phyloP scores from a whole-genome alignment of 2,888 invertebrate species.

The Macrosoma leucophasiata region DNA sequence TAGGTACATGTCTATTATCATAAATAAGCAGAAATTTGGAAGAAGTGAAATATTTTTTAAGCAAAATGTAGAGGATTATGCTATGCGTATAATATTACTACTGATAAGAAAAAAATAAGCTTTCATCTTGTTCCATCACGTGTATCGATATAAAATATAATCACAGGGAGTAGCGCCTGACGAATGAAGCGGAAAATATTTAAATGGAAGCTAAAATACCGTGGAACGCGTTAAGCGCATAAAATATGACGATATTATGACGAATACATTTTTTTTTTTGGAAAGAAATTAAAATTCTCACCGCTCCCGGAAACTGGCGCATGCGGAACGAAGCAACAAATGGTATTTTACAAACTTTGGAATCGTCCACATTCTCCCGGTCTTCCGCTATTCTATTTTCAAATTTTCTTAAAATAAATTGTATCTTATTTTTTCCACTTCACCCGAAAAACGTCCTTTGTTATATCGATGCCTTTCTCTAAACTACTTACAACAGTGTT shows the following conservation, averaged over 20 bases:
- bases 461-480: no score
- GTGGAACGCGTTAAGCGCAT: constrained; percentile 50
- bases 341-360: constrained; percentile 47
- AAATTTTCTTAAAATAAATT: no score
- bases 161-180: constrained; percentile 59
- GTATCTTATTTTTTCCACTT: no score
- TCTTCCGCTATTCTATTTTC: no score
- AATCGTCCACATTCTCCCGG: no score
- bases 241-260: constrained; percentile 63
- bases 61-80: no score
- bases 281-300: constrained; percentile 55
- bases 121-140: constrained; percentile 31
- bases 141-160: constrained; percentile 57
- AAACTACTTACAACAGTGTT: no score
- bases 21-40: no score
- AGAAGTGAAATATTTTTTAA: no score
- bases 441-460: no score
- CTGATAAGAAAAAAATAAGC: constrained; percentile 6
- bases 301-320: constrained; percentile 48
- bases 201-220: constrained; percentile 71
- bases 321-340: constrained; percentile 55
- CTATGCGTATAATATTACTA: no score
- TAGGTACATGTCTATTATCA: no score
- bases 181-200: constrained; percentile 73
- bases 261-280: constrained; percentile 37